These are phyloP conservation scores for Sandelia bainsii DNA, from an alignment of 2,797 vertebrate genomes.

Conservation along the genomic window DNA sequence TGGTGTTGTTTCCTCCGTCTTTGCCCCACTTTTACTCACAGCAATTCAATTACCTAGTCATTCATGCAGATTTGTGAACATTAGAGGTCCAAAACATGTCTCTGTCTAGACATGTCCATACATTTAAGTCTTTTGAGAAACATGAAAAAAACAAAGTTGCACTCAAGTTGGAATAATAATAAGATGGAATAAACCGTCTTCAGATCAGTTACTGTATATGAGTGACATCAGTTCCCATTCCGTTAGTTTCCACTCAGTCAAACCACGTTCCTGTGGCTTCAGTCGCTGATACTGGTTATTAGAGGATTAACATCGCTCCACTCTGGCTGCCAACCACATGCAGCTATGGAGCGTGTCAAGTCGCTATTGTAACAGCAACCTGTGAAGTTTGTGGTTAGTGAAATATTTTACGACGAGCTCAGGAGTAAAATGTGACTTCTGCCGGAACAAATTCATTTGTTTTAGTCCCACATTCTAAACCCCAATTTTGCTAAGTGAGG, in stretches of 20 bases:
- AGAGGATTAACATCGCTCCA: conserved; percentile 53
- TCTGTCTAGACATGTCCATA: not conserved
- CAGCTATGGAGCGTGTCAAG: not conserved
- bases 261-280: conserved; percentile 15
- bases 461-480: conserved; percentile 15
- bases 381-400: conserved; percentile 13
- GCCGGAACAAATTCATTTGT: conserved; percentile 24
- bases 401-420: conserved; percentile 23
- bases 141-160: not conserved
- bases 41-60: no score
- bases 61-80: no score
- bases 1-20: not conserved
- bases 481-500: conserved; percentile 19
- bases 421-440: conserved; percentile 36
- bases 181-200: not conserved
- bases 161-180: not conserved
- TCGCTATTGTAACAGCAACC: conserved; percentile 35
- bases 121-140: not conserved
- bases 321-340: conserved; percentile 29
- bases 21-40: not conserved
- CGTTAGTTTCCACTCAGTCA: conserved; percentile 43
- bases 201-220: not conserved
- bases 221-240: conserved; percentile 12
- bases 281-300: conserved; percentile 45
- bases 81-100: not conserved